phyloP scores from a whole-genome alignment of 2,113 vertebrate genomes.

The Nothobranchius kuhntae region DNA sequence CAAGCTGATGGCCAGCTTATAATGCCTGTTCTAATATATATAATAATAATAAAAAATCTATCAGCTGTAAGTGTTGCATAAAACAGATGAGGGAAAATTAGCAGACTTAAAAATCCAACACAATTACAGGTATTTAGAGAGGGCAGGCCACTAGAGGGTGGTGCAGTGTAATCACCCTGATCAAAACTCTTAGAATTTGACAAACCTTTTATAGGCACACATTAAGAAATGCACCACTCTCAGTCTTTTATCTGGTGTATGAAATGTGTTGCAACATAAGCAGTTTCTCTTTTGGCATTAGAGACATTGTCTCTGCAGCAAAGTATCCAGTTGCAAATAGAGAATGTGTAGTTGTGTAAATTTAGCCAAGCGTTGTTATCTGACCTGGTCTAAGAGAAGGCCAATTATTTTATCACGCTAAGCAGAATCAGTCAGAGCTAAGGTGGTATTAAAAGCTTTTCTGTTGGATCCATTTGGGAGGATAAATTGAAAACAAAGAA shows the following conservation, averaged over 20 bases:
- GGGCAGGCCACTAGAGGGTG: not conserved
- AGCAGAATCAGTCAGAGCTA: not conserved
- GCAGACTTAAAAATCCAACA: not conserved
- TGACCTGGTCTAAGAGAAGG: not conserved
- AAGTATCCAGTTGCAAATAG: not conserved
- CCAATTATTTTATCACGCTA: not conserved
- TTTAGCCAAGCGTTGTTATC: constrained; percentile 1
- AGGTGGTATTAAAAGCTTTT: not conserved
- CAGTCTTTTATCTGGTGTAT: not conserved
- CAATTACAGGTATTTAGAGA: not conserved
- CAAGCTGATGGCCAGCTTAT: not conserved
- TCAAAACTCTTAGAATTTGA: not conserved
- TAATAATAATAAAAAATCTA: too few species aligned
- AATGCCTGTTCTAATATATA: too few species aligned
- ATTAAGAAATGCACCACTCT: not conserved
- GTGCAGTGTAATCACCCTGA: not conserved
- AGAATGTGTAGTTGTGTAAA: not conserved
- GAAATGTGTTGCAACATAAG: constrained; percentile 2
- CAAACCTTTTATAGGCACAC: not conserved
- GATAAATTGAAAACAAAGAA: not conserved
- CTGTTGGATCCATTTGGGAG: not conserved
- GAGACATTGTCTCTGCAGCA: not conserved
- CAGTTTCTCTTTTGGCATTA: not conserved
- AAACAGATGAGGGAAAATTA: not conserved
- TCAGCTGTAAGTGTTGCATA: not conserved